Evolutionary conservation across 23 tunicate genomes (phyloP).

Genomic region (Ciona savignyi): DNA sequence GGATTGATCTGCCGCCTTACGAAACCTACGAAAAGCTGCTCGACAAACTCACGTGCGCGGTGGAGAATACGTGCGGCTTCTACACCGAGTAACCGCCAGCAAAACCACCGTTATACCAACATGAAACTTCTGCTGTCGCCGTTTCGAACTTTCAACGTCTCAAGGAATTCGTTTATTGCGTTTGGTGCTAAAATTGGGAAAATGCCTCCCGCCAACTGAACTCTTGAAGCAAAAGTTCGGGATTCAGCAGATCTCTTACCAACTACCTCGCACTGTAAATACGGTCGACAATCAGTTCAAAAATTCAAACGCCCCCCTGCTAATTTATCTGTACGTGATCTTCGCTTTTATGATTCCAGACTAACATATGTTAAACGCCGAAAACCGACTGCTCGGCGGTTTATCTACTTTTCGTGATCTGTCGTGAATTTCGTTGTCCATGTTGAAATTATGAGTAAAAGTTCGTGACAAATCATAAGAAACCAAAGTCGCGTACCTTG

Average conservation of each 20-base stretch:
- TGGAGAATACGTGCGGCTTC: slow-evolving; percentile 96
- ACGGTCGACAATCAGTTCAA: background rate
- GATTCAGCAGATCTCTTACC: background rate
- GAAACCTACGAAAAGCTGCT: slow-evolving; percentile 67
- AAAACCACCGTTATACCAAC: too few relatives aligned
- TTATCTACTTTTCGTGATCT: too few relatives aligned
- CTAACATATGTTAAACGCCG: too few relatives aligned
- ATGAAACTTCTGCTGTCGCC: too few relatives aligned
- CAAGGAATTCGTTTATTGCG: too few relatives aligned
- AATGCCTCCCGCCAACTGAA: too few relatives aligned
- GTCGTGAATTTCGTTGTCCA: too few relatives aligned
- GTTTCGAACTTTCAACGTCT: too few relatives aligned
- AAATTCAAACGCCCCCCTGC: background rate
- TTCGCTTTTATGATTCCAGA: background rate
- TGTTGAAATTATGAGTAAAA: too few relatives aligned
- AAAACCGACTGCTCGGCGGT: too few relatives aligned
- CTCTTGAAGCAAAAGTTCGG: background rate
- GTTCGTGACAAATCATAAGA: background rate
- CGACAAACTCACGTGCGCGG: slow-evolving; percentile 79
- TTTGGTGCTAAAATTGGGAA: too few relatives aligned
- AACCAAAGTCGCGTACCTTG: background rate
- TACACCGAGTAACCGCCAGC: slow-evolving; percentile 87
- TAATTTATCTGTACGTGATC: background rate
- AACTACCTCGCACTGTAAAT: background rate
- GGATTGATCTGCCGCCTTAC: slow-evolving; percentile 85